Percentiles rank a stretch among this genome's conserved stretches.
Conservation (phyloP, 2,797 vertebrate species). For the Cynodonichthys magdalenae region DNA sequence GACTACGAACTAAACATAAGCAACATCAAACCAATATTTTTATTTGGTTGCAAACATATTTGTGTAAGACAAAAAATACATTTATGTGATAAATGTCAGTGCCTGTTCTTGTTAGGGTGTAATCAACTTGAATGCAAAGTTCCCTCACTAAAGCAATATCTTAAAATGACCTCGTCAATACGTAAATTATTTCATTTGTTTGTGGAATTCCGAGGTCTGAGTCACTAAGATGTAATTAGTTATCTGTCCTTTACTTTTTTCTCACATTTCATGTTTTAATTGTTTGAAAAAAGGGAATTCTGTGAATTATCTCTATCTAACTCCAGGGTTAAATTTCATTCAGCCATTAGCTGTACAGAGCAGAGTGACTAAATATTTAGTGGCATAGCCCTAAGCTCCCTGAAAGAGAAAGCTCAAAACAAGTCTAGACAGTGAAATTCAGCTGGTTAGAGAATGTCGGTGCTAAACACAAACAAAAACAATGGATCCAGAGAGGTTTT, state of each 20-base stretch:
- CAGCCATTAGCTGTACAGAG: slow-evolving; percentile 6
- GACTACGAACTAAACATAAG: too few relatives aligned
- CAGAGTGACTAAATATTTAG: slow-evolving; percentile 19
- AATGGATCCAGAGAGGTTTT: neutral
- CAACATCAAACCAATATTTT: too few relatives aligned
- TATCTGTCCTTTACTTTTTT: slow-evolving; percentile 49
- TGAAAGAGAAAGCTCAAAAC: slow-evolving; percentile 40
- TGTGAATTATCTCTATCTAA: slow-evolving; percentile 6
- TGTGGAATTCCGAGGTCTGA: slow-evolving; percentile 38
- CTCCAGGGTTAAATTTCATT: slow-evolving; percentile 28
- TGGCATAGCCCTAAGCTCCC: neutral
- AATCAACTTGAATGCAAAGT: too few relatives aligned
- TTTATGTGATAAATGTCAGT: too few relatives aligned
- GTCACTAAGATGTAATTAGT: slow-evolving; percentile 56
- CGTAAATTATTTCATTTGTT: slow-evolving; percentile 15
- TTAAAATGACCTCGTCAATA: neutral
- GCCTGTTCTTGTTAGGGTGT: too few relatives aligned
- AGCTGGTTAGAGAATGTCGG: slow-evolving; percentile 29
- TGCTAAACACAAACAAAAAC: slow-evolving; percentile 35
- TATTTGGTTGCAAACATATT: too few relatives aligned
- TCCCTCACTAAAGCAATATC: too few relatives aligned
- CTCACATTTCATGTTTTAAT: slow-evolving; percentile 43
- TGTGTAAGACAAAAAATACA: too few relatives aligned
- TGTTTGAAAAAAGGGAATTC: slow-evolving; percentile 6
- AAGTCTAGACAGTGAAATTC: slow-evolving; percentile 46